These are phyloP conservation scores for Rhimphoctona megacephalus DNA, from an alignment of 2,888 invertebrate genomes.

Conservation along the genomic window DNA sequence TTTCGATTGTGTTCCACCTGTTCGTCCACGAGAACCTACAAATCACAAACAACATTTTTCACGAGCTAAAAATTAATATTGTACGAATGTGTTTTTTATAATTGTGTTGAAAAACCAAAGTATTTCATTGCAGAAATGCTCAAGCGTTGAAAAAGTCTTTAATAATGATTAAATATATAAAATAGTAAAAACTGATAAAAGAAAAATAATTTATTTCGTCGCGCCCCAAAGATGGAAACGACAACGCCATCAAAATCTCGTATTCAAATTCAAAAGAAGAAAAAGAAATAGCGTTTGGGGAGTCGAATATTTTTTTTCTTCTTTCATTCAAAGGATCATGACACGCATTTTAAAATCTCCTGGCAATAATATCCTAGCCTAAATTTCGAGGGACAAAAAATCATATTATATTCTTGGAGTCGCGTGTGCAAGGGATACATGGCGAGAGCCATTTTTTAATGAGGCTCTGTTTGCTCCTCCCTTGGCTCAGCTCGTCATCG, in stretches of 20 bases:
- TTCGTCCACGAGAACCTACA: conserved; percentile 66
- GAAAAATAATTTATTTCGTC: background rate
- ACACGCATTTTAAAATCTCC: conserved; percentile 27
- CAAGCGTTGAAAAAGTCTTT: background rate
- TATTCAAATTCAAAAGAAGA: background rate
- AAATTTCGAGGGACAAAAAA: conserved; percentile 40
- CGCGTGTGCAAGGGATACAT: conserved; percentile 9
- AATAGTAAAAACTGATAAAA: background rate
- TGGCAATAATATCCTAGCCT: conserved; percentile 38
- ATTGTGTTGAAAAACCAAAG: background rate
- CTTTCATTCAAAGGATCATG: conserved; percentile 23
- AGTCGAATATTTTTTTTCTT: background rate
- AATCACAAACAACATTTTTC: background rate
- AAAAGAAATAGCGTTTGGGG: background rate
- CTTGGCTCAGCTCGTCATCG: conserved; percentile 19
- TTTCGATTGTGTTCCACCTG: conserved; percentile 57
- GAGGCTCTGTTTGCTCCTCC: background rate
- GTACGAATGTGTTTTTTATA: background rate
- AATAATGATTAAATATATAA: background rate
- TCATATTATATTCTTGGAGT: conserved; percentile 16
- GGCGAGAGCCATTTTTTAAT: background rate
- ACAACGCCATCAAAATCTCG: background rate
- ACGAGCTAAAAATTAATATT: background rate
- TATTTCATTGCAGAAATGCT: too few species aligned
- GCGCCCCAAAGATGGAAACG: background rate